Evolutionary conservation across 2,888 invertebrate genomes (phyloP).

Genomic region (Hyalella azteca): DNA sequence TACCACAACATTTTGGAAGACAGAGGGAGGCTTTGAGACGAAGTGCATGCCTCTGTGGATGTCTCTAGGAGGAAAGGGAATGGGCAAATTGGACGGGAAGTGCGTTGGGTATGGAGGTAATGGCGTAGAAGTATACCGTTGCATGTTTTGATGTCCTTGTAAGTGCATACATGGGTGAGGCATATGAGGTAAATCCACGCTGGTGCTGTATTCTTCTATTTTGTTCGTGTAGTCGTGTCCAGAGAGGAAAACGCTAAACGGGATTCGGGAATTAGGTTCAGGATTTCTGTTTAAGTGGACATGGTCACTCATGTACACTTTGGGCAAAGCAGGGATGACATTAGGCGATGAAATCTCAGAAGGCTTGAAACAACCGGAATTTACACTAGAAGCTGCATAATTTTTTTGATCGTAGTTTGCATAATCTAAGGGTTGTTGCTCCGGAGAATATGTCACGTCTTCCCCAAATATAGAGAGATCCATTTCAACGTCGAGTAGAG

Average conservation of each 20-base stretch:
- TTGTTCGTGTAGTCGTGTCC: slow-evolving; percentile 64
- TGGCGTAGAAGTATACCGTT: slow-evolving; percentile 53
- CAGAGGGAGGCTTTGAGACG: neutral
- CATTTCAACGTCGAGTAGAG: slow-evolving; percentile 31
- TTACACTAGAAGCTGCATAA: neutral
- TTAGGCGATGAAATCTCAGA: too few relatives aligned
- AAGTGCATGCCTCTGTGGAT: slow-evolving; percentile 64
- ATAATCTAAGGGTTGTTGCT: neutral
- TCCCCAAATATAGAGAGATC: slow-evolving; percentile 4
- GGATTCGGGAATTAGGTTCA: slow-evolving; percentile 9
- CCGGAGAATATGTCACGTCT: slow-evolving; percentile 6
- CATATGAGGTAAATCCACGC: neutral
- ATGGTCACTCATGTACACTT: too few relatives aligned
- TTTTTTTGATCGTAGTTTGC: neutral
- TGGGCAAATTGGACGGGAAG: slow-evolving; percentile 2
- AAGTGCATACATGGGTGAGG: neutral
- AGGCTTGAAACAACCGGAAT: neutral
- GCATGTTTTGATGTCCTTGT: slow-evolving; percentile 61
- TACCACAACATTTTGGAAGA: slow-evolving; percentile 34
- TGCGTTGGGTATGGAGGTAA: slow-evolving; percentile 31
- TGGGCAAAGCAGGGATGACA: too few relatives aligned
- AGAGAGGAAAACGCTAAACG: slow-evolving; percentile 61
- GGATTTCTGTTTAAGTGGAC: too few relatives aligned
- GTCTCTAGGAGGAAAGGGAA: slow-evolving; percentile 63
- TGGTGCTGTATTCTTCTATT: slow-evolving; percentile 56